A percentile compares a stretch with the other conserved stretches of the same genome.
Conservation (phyloP, 2,113 vertebrate species). For the Eudyptes chrysolophus region DNA sequence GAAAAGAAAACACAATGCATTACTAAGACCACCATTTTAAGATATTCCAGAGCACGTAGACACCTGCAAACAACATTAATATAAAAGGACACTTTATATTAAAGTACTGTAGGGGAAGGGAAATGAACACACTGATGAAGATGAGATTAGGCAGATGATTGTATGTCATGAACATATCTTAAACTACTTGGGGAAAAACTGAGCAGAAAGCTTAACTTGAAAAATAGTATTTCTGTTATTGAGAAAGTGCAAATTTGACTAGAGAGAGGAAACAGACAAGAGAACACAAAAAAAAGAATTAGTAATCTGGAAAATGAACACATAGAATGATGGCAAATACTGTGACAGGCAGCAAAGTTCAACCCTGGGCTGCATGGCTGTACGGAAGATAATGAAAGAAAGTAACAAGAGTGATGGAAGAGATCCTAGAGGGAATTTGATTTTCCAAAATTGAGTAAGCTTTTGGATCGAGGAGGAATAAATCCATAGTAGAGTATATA, state of each 20-base stretch:
- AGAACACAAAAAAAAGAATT: neutral
- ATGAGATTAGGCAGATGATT: neutral
- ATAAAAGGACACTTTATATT: neutral
- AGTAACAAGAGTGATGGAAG: neutral
- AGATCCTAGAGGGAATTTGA: neutral
- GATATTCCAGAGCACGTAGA: neutral
- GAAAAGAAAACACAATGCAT: neutral
- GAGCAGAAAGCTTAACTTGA: neutral
- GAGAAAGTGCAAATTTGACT: neutral
- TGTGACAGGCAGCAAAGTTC: accelerated
- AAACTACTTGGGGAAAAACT: neutral
- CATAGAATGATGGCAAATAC: neutral
- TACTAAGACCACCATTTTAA: neutral
- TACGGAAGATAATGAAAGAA: neutral
- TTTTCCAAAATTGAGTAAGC: neutral
- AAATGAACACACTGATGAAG: constrained; percentile 23
- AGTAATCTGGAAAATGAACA: neutral
- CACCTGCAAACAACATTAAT: constrained; percentile 43
- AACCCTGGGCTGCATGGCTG: neutral
- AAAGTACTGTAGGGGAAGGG: neutral
- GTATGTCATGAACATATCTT: neutral
- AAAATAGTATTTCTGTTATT: neutral
- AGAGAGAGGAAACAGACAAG: neutral
- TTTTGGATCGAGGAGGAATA: neutral
- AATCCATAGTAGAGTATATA: neutral